Percentiles rank a stretch among this genome's conserved stretches.
Conservation (phyloP, 2,888 invertebrate species). For the Zaprionus bogoriensis region DNA sequence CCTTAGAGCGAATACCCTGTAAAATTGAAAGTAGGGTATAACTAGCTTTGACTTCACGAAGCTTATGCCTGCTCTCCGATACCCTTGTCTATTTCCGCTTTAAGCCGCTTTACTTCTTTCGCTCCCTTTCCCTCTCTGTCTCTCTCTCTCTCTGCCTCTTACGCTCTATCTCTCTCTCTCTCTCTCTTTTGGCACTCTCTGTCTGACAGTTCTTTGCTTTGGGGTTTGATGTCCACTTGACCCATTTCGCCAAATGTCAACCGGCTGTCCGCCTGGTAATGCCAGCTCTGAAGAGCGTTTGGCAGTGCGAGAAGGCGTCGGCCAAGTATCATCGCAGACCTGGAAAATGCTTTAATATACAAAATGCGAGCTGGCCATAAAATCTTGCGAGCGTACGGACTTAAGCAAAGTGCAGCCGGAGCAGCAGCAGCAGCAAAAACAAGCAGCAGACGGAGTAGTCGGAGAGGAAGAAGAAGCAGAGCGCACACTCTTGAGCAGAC, state of each 20-base stretch:
- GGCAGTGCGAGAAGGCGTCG: slow-evolving; percentile 29
- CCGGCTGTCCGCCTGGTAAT: slow-evolving; percentile 20
- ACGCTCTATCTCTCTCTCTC: too few relatives aligned
- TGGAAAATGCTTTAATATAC: slow-evolving; percentile 37
- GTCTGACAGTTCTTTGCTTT: slow-evolving; percentile 1
- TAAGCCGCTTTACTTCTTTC: neutral
- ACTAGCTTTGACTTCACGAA: too few relatives aligned
- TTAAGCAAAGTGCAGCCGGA: slow-evolving; percentile 30
- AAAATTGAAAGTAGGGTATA: too few relatives aligned
- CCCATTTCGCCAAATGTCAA: slow-evolving; percentile 36
- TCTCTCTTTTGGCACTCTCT: too few relatives aligned
- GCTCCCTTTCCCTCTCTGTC: too few relatives aligned
- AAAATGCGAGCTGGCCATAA: slow-evolving; percentile 28
- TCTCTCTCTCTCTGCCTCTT: too few relatives aligned
- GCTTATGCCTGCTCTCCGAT: too few relatives aligned
- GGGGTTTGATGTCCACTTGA: slow-evolving; percentile 38
- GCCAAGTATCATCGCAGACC: slow-evolving; percentile 38
- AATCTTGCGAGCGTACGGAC: slow-evolving; percentile 29
- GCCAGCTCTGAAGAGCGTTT: slow-evolving; percentile 15
- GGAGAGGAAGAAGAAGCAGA: neutral
- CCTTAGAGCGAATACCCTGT: too few relatives aligned
- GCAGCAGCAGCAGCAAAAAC: neutral
- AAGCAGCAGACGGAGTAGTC: neutral
- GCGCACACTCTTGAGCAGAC: slow-evolving; percentile 28
- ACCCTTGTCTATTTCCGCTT: neutral